phyloP scores from a whole-genome alignment of 1,140 invertebrate genomes.

The Aporrectodea caliginosa region DNA sequence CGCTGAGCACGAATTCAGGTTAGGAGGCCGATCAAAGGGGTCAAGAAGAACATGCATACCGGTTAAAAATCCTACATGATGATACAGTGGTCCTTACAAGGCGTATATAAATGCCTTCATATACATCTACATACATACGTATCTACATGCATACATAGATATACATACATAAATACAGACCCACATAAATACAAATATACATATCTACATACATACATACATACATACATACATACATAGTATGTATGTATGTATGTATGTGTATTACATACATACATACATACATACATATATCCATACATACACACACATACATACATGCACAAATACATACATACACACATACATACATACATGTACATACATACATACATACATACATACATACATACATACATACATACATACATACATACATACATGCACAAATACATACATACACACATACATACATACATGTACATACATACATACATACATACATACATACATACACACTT shows the following conservation, averaged over 20 bases:
- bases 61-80: not conserved
- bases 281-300: not conserved
- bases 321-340: too few species aligned
- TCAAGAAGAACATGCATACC: too few species aligned
- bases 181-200: too few species aligned
- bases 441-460: not conserved
- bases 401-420: not conserved
- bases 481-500: too few species aligned
- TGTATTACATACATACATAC: too few species aligned
- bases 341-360: conserved; percentile 3
- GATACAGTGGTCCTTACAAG: not conserved
- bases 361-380: too few species aligned
- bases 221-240: conserved; percentile 3
- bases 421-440: too few species aligned
- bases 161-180: too few species aligned
- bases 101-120: not conserved
- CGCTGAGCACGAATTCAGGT: too few species aligned
- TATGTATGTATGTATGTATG: not conserved
- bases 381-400: not conserved
- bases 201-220: not conserved
- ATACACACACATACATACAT: not conserved
- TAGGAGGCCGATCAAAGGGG: too few species aligned
- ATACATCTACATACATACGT: not conserved
- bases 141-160: not conserved
- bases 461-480: too few species aligned